Percentiles rank a stretch among this genome's conserved stretches.
These are phyloP conservation scores for Lacerta bilineata DNA, from an alignment of 2,797 vertebrate species.

Conservation along the genomic window DNA sequence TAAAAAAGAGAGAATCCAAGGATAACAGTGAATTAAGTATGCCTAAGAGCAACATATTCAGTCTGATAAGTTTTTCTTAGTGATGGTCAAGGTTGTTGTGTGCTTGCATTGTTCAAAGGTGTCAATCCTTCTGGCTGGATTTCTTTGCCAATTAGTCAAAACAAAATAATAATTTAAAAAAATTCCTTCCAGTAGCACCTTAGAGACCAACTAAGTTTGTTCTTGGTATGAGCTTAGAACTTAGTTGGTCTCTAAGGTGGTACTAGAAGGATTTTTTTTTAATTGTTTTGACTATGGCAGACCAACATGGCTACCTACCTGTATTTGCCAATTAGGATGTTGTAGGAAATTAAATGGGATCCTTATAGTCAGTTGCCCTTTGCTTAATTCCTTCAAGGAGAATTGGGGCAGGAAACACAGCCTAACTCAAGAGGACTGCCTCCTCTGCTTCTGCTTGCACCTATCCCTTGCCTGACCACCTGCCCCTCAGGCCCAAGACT, in stretches of 20 bases:
- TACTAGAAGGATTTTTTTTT: no score
- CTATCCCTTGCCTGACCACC: no score
- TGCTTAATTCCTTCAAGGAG: constrained; percentile 22
- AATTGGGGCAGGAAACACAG: not conserved
- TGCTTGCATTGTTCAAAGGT: constrained; percentile 34
- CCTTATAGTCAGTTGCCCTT: not conserved
- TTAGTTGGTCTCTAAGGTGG: no score
- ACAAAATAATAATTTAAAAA: no score
- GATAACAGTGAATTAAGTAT: constrained; percentile 30
- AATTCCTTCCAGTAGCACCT: no score
- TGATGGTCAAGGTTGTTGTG: constrained; percentile 1
- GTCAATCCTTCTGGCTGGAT: constrained; percentile 33
- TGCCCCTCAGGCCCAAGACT: not conserved
- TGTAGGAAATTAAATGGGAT: not conserved
- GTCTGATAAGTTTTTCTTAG: constrained; percentile 19
- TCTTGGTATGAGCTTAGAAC: no score
- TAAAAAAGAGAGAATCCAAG: not conserved
- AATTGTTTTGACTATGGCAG: no score
- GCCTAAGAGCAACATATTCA: constrained; percentile 17
- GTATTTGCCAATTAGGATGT: constrained; percentile 6
- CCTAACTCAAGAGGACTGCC: not conserved
- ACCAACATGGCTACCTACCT: no score
- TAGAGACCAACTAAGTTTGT: no score
- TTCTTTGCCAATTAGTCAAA: not conserved
- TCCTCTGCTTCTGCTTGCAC: not conserved